phyloP scores from a whole-genome alignment of 2,888 invertebrate species.

The Hirtodrosophila histrioides region DNA sequence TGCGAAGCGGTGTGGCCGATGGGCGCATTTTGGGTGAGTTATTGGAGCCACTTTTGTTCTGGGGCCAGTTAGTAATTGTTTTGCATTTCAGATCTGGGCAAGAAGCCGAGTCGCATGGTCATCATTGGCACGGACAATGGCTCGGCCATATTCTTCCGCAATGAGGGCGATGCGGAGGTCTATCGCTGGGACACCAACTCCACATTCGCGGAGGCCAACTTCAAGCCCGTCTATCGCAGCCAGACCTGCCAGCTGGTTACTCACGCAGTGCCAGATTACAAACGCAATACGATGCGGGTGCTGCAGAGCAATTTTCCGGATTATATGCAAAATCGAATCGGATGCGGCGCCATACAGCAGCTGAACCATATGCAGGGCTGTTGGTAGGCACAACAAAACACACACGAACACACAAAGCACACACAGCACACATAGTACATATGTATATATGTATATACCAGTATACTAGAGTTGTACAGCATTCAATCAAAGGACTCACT shows the following conservation, averaged over 20 bases:
- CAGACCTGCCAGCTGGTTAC: slow-evolving; percentile 86
- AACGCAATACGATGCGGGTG: slow-evolving; percentile 86
- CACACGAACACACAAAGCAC: not conserved
- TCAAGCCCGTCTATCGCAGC: slow-evolving; percentile 86
- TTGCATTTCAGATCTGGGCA: slow-evolving; percentile 85
- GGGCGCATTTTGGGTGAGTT: slow-evolving; percentile 85
- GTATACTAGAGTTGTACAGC: not conserved
- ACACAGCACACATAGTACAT: slow-evolving; percentile 7
- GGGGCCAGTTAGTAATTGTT: not conserved
- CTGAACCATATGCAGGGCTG: slow-evolving; percentile 84
- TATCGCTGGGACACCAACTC: slow-evolving; percentile 87
- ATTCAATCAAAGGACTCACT: too few relatives aligned
- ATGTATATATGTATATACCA: too few relatives aligned
- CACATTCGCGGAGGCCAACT: slow-evolving; percentile 84
- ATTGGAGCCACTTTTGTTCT: slow-evolving; percentile 67
- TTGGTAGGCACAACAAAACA: slow-evolving; percentile 60
- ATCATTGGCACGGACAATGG: slow-evolving; percentile 88
- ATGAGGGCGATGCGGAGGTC: slow-evolving; percentile 86
- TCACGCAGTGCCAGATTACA: slow-evolving; percentile 86
- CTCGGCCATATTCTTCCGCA: slow-evolving; percentile 86
- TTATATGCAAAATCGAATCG: slow-evolving; percentile 87
- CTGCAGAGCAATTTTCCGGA: slow-evolving; percentile 88
- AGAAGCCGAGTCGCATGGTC: slow-evolving; percentile 86
- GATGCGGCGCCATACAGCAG: slow-evolving; percentile 87
- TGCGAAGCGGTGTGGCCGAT: slow-evolving; percentile 86